phyloP scores from a whole-genome alignment of 2,113 vertebrate genomes.

The Falco punctatus region DNA sequence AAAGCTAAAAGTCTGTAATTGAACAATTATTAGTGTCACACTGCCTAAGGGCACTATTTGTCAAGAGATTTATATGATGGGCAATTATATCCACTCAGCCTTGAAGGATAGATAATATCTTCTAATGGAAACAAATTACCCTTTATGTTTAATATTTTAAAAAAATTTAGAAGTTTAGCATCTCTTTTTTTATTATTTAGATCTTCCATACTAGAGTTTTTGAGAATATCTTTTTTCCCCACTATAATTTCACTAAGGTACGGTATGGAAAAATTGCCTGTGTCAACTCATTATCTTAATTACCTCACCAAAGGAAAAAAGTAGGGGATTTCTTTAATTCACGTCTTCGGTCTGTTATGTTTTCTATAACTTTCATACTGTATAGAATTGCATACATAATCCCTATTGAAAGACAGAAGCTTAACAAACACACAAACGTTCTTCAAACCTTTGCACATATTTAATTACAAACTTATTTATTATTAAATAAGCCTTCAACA shows the following conservation, averaged over 20 bases:
- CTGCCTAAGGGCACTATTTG: slow-evolving; percentile 80
- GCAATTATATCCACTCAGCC: slow-evolving; percentile 81
- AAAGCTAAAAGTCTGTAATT: slow-evolving; percentile 79
- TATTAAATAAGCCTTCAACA: not conserved
- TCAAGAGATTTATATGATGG: slow-evolving; percentile 81
- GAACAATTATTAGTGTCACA: slow-evolving; percentile 80
- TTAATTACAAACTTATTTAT: not conserved
- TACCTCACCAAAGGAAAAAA: not conserved
- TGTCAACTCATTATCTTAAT: not conserved
- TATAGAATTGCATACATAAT: not conserved
- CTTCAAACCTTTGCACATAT: not conserved
- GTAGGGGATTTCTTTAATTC: not conserved
- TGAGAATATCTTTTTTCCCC: not conserved
- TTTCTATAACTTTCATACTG: not conserved
- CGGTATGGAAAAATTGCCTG: not conserved
- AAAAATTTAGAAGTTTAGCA: slow-evolving; percentile 17
- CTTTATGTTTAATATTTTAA: slow-evolving; percentile 13
- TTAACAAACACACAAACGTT: not conserved
- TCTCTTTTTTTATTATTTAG: slow-evolving; percentile 36
- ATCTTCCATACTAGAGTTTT: not conserved
- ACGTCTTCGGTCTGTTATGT: not conserved
- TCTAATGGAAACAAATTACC: slow-evolving; percentile 78
- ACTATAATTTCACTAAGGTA: not conserved
- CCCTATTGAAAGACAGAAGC: not conserved
- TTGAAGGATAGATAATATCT: slow-evolving; percentile 85